These are phyloP conservation scores for Ophioninae sp. DNA, from an alignment of 2,888 invertebrate genomes.

Conservation along the genomic window DNA sequence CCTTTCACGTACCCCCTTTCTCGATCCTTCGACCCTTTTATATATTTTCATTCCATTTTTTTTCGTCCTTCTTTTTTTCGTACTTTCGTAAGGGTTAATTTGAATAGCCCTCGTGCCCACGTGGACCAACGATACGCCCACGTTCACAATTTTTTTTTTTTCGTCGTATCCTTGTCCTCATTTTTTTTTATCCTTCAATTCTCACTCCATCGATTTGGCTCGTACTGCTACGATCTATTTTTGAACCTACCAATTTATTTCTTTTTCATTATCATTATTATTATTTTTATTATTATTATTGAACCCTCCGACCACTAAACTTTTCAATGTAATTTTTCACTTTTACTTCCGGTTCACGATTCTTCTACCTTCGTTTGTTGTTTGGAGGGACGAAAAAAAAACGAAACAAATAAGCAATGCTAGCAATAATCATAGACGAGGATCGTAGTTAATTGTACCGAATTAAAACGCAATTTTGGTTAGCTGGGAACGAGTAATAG, in stretches of 20 bases:
- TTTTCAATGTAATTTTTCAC: conserved; percentile 4
- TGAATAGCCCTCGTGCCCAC: conserved; percentile 74
- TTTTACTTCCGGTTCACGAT: neutral
- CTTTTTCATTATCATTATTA: neutral
- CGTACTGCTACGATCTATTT: conserved; percentile 38
- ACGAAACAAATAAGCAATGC: no score
- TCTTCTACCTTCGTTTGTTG: neutral
- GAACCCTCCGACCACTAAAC: conserved; percentile 32
- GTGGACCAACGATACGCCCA: conserved; percentile 73
- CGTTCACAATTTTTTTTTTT: conserved; percentile 58
- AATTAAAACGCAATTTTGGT: neutral
- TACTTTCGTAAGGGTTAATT: conserved; percentile 79
- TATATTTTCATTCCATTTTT: conserved; percentile 19
- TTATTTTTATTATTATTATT: conserved; percentile 25
- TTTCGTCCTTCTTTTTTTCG: conserved; percentile 38
- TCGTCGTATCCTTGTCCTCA: conserved; percentile 31
- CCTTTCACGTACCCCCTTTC: conserved; percentile 60
- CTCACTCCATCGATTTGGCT: conserved; percentile 49
- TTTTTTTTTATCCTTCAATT: conserved; percentile 44
- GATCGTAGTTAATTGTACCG: neutral
- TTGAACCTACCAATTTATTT: conserved; percentile 39
- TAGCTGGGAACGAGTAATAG: neutral
- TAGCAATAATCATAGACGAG: neutral
- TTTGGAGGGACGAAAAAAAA: neutral
- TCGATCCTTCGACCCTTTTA: conserved; percentile 30